Evolutionary conservation across 2,888 invertebrate species (phyloP), one percentile per base, ranked within the genome.

Genomic region (Leuctra nigra): DNA sequence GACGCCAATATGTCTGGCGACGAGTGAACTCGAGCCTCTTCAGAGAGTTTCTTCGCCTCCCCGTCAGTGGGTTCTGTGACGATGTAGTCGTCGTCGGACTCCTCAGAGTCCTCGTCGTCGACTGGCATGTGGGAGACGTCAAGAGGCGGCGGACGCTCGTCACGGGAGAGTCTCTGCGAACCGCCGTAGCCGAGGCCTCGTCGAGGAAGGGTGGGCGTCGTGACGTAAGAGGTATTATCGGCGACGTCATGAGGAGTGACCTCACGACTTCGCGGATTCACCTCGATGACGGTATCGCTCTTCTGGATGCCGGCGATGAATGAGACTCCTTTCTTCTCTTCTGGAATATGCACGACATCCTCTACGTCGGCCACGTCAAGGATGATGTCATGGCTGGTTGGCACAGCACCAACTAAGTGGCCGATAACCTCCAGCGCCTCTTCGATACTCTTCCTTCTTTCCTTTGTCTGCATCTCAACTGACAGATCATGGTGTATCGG

Each of bases 121-220:
- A 63, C 63, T 47, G 67, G 59, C 33, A 65, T 60, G 54, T 65
- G 66, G 23, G 67, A 67, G 38, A 73, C 68, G 61, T 73, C 73
- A 20, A 69, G 61, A 2, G 71, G 66, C 47, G 68, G 65, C 20
- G 72, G 73, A 53, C 70, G 63, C 47, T 71, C 68, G 14, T 65
- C 68, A 60, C 65, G 68, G 4, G 68, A 55, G 33, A 70, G 62
- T 39, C 68, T 66, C 54, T 71, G 71, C 14, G 73, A 72, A 16
- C 68, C 68, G 6, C 65, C 58, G n/a, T 61, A 48, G 7, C 66
- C 68, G 47, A 70, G 64, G 54, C 72, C 64, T 22, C 68, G 68
- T 18, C 50, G 50, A 13, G 50, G 50, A 58, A 69, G 63, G 25
- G 68, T 70, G 6, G 73, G 73, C 18, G 73, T 72, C n/a, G 72